Conservation (phyloP, 2,113 vertebrate genomes). For the Herpailurus yagouaroundi region DNA sequence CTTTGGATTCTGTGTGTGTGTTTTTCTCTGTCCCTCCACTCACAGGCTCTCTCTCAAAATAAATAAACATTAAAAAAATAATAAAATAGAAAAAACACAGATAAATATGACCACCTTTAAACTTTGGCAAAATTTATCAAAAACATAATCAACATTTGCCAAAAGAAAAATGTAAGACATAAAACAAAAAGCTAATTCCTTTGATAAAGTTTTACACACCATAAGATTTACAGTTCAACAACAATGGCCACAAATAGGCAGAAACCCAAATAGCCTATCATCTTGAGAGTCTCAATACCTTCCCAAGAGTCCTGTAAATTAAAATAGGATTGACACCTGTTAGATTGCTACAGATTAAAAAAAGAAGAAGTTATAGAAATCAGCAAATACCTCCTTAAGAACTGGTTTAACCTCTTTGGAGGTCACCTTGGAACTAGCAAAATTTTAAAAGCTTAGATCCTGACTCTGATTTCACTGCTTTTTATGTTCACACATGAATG, state of each 20-base stretch:
- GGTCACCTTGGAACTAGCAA: background rate
- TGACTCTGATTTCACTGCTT: background rate
- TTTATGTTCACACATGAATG: background rate
- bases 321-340: background rate
- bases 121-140: background rate
- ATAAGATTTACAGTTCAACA: background rate
- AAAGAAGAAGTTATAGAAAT: background rate
- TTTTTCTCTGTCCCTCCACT: no score
- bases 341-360: background rate
- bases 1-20: no score
- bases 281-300: background rate
- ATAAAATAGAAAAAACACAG: background rate
- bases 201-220: background rate
- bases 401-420: background rate
- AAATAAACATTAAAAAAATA: no score
- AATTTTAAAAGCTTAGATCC: background rate
- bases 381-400: background rate
- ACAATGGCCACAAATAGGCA: background rate
- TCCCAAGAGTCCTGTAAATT: background rate
- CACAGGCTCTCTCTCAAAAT: no score
- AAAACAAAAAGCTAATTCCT: background rate
- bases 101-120: background rate
- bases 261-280: background rate
- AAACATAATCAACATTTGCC: constrained; percentile 14
- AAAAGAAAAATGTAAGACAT: background rate